Base-by-base conservation (phyloP, 2,113 vertebrate genomes). In the Tursiops truncatus region DNA sequence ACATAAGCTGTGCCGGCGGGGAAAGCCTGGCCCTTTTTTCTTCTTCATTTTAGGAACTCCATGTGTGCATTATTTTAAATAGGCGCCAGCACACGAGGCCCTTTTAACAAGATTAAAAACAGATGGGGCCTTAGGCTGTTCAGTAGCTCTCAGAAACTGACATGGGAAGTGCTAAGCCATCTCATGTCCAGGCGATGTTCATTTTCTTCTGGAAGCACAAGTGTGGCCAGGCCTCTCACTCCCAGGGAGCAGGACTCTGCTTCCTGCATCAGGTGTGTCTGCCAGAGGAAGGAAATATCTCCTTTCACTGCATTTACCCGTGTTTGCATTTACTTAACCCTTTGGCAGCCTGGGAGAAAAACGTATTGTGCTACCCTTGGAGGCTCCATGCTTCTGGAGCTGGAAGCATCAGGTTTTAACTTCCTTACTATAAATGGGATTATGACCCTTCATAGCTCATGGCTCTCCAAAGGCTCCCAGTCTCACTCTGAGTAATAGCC, bases 51-150 rank as follows among this genome's bases (percentile, higher is more conserved):
- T 77, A 94, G 94, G 97, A 97, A 92, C 92, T 80, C 70, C 91
- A 81, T 85, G 73, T 96, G 71, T 96, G 96, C 90, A 14, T 97
- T 91, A 89, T 96, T 97, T 97, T 91, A 97, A 96, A 91, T 77
- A 97, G 89, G 97, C 97, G 71, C 36, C 91, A 97, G 97, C 73
- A 26, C 68, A 80, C 26, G 89, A 97, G 90, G 31, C 97, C n/a
- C 95, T 97, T 98, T 98, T 89, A 92, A 89, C 90, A 77, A 92
- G 44, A 89, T 79, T 97, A 91, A 36, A 86, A 94, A 90, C 94
- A 97, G 93, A 95, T 96, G 94, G 93, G 65, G 33, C 68, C 77
- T 80, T 56, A 73, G 87, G 85, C 93, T 77, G 71, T 94, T 97
- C 89, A 2, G 96, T 91, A 97, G 77, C 95, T 95, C 65, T 77